phyloP scores from a whole-genome alignment of 2,797 vertebrate species.

The Labeo calbasu region DNA sequence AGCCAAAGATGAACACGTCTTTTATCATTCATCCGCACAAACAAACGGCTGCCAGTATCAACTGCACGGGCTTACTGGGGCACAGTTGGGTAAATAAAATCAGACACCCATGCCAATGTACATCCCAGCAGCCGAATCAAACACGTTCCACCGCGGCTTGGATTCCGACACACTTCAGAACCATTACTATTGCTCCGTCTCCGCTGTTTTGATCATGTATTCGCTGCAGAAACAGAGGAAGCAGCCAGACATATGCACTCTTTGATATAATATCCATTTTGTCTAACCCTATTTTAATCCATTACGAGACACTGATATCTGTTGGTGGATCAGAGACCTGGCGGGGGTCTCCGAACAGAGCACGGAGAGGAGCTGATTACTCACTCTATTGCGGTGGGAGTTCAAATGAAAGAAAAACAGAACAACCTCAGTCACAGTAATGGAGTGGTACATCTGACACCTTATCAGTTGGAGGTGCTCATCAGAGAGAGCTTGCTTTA shows the following conservation, averaged over 20 bases:
- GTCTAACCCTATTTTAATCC: slow-evolving; percentile 53
- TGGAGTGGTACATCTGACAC: slow-evolving; percentile 58
- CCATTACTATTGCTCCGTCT: not conserved
- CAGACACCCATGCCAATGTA: slow-evolving; percentile 31
- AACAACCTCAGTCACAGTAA: slow-evolving; percentile 53
- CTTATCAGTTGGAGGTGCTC: slow-evolving; percentile 57
- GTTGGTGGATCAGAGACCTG: slow-evolving; percentile 45
- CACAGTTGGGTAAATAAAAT: slow-evolving; percentile 42
- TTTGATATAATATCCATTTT: slow-evolving; percentile 53
- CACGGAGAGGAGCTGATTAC: slow-evolving; percentile 52
- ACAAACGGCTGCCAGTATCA: slow-evolving; percentile 26
- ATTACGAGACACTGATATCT: slow-evolving; percentile 55
- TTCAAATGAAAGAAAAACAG: slow-evolving; percentile 61
- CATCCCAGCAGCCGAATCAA: slow-evolving; percentile 16
- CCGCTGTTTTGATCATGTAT: slow-evolving; percentile 32
- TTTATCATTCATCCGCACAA: not conserved
- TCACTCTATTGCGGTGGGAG: slow-evolving; percentile 33
- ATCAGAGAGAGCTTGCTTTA: slow-evolving; percentile 54
- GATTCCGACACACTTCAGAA: slow-evolving; percentile 35
- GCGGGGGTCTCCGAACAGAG: slow-evolving; percentile 40
- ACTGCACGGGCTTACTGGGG: slow-evolving; percentile 1
- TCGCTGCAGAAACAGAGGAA: slow-evolving; percentile 8
- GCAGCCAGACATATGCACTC: slow-evolving; percentile 28
- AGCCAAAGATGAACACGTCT: not conserved
- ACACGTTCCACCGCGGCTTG: not conserved